These are phyloP conservation scores for Microplitis deprimator DNA, from an alignment of 2,888 invertebrate species.

Conservation along the genomic window DNA sequence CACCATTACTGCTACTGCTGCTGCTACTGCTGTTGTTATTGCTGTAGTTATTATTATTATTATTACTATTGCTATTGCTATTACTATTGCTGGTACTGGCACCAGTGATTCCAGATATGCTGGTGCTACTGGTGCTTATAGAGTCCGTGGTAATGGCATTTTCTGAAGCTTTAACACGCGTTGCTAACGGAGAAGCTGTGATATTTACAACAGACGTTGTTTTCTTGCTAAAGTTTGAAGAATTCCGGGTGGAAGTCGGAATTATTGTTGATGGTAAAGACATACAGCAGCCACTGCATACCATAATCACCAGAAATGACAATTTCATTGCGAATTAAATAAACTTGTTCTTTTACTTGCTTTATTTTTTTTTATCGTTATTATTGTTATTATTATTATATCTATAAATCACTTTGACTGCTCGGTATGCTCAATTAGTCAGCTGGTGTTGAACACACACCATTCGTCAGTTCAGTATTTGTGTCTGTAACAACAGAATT, in stretches of 20 bases:
- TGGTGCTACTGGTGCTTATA: constrained; percentile 44
- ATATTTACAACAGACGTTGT: constrained; percentile 58
- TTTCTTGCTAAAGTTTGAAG: constrained; percentile 53
- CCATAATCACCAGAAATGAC: constrained; percentile 32
- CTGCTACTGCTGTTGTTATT: constrained; percentile 52
- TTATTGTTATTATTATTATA: background rate
- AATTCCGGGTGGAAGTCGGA: constrained; percentile 45
- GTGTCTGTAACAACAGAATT: background rate
- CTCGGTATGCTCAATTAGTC: background rate
- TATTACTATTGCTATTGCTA: constrained; percentile 49
- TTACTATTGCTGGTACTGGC: constrained; percentile 34
- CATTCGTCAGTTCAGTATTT: background rate
- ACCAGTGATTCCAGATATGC: constrained; percentile 59
- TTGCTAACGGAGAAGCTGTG: constrained; percentile 61
- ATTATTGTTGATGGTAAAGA: constrained; percentile 57
- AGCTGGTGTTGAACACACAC: constrained; percentile 3
- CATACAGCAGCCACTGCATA: constrained; percentile 51
- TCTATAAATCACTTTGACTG: constrained; percentile 18
- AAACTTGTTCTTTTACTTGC: background rate
- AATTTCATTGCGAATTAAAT: constrained; percentile 32
- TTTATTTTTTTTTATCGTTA: constrained; percentile 10
- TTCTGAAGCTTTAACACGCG: constrained; percentile 48
- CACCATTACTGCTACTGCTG: constrained; percentile 38
- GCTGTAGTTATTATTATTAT: constrained; percentile 19
- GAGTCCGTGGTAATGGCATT: constrained; percentile 69